Base-by-base conservation (phyloP, 2,888 invertebrate genomes). In the Elysia crispata region DNA sequence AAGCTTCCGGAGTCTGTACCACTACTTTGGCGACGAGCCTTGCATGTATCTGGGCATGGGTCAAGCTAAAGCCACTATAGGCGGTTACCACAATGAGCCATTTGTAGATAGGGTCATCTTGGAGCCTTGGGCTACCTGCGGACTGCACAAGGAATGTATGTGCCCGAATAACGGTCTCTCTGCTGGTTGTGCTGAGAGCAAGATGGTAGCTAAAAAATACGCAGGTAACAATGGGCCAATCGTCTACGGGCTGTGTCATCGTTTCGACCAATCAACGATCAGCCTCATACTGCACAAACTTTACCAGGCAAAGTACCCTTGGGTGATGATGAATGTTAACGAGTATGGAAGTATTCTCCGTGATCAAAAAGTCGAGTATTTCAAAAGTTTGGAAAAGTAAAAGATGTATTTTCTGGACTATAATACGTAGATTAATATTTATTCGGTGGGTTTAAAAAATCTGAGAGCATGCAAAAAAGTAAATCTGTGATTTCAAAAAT, bases 71-170 rank as follows among this genome's bases (percentile, higher is more conserved):
- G 76, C 76, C 18, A 73, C 77, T 11, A 72, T 70, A 28, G 76
- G 74, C 49, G 25, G 80, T 28, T 81, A 67, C 54, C 78, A 80
- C 54, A 50, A 64, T 5, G 79, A 81, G 49, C 76, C 60, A 20
- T 81, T 81, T 54, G 81, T 81, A 1, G 76, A 78, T 5, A 76
- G 78, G 41, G 80, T 54, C 20, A 49, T 82, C 25, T 15, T 82
- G 54, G 76, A 79, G 28, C 81, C 82, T 11, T 82, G 82, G 82
- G 60, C 67, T 1, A 78, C 82, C 0, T 82, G 82, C 67, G 81
- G 79, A 0, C 30, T 77, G 6, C 57, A 73, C 30, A 28, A 79
- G 33, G 25, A 73, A 1, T 82, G 82, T 41, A 82, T 82, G 74
- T 82, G 82, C 76, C 73, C 76, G 11, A 11, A 11, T 11, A 41